phyloP scores from a whole-genome alignment of 2,797 vertebrate genomes.

The Phrynocephalus vlangalii region DNA sequence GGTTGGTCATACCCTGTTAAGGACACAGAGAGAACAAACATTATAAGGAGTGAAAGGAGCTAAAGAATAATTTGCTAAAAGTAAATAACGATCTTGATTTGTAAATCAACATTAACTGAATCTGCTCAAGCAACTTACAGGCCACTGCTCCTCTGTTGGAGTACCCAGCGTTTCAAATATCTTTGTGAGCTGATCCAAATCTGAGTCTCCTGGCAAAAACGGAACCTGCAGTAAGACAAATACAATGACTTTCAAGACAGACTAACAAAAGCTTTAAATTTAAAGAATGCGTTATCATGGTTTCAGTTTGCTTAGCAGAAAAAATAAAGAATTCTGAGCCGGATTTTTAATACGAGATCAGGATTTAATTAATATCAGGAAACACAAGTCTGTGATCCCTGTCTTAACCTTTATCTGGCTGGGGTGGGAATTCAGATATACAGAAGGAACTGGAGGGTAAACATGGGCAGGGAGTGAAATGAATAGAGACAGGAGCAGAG shows the following conservation, averaged over 20 bases:
- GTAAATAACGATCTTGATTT: not conserved
- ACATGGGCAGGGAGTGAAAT: not conserved
- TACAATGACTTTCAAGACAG: not conserved
- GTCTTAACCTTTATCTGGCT: not conserved
- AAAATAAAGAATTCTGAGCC: too few species aligned
- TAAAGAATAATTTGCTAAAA: not conserved
- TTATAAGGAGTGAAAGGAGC: not conserved
- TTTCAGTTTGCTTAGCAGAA: too few species aligned
- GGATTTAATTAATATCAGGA: too few species aligned
- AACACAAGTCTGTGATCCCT: too few species aligned
- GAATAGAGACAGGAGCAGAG: not conserved
- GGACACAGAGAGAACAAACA: conserved; percentile 28
- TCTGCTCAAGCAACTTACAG: conserved; percentile 80
- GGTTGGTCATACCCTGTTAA: conserved; percentile 88
- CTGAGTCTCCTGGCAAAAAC: conserved; percentile 96
- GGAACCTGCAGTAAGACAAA: conserved; percentile 84
- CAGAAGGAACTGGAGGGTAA: not conserved
- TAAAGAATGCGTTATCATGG: too few species aligned
- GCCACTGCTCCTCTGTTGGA: conserved; percentile 94
- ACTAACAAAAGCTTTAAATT: not conserved
- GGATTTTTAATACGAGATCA: too few species aligned
- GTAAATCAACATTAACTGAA: not conserved
- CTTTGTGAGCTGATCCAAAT: conserved; percentile 95
- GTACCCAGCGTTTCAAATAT: conserved; percentile 98
- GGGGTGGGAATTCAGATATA: too few species aligned